phyloP scores from a whole-genome alignment of 2,797 vertebrate genomes.

The Sebastes cheni region DNA sequence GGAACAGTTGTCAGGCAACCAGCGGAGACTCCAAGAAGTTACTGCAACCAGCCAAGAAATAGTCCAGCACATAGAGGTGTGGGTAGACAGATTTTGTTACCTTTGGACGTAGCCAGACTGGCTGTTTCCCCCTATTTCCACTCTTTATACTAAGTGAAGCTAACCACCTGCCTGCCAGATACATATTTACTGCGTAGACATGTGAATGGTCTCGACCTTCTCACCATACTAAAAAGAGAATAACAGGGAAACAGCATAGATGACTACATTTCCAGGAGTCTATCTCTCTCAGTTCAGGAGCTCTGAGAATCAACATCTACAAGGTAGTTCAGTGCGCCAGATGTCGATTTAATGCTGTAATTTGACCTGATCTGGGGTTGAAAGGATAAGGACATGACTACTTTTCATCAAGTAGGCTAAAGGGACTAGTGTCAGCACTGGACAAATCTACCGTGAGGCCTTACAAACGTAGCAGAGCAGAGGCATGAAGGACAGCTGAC shows the following conservation, averaged over 20 bases:
- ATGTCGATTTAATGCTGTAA: constrained; percentile 53
- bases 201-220: neutral
- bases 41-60: neutral
- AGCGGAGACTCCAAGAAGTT: neutral
- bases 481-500: neutral
- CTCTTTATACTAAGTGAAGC: neutral
- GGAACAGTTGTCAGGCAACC: too few relatives aligned
- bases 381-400: constrained; percentile 45
- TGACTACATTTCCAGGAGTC: neutral
- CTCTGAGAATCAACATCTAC: constrained; percentile 9
- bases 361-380: constrained; percentile 33
- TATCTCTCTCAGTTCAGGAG: neutral
- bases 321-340: constrained; percentile 31
- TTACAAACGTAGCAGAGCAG: neutral
- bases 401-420: constrained; percentile 54
- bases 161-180: neutral
- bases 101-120: neutral
- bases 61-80: neutral
- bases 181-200: neutral
- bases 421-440: constrained; percentile 23
- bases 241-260: neutral
- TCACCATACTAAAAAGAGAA: neutral
- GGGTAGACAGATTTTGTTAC: too few relatives aligned
- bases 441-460: constrained; percentile 15
- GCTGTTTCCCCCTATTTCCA: neutral